These are phyloP conservation scores for Chinchilla lanigera DNA, from an alignment of 2,113 vertebrate species.

Conservation along the genomic window DNA sequence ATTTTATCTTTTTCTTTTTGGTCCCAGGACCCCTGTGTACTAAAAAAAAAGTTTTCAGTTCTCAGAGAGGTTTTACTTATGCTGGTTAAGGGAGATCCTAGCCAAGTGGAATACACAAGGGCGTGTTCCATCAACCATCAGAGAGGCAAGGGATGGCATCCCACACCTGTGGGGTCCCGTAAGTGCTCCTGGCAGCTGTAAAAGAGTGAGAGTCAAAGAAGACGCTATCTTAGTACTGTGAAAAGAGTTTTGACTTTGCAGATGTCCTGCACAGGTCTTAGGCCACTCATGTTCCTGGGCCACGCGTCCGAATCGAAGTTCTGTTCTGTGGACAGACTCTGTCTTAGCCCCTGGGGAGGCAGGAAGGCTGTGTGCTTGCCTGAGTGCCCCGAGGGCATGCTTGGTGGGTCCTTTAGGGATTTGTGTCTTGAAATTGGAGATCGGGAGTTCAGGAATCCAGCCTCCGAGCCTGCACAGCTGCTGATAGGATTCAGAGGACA, in stretches of 20 bases:
- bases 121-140: not conserved
- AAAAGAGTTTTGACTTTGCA: not conserved
- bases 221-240: not conserved
- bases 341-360: not conserved
- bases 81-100: not conserved
- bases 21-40: not conserved
- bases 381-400: not conserved
- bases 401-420: no score
- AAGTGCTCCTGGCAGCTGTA: not conserved
- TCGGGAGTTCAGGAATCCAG: not conserved
- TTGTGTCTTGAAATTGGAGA: not conserved
- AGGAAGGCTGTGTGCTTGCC: not conserved
- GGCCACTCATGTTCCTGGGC: not conserved
- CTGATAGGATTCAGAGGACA: not conserved
- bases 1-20: not conserved
- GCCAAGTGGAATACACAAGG: not conserved
- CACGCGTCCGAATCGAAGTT: not conserved
- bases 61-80: not conserved
- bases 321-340: not conserved
- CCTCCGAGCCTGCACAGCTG: rapidly evolving
- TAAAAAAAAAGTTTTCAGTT: not conserved
- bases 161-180: not conserved
- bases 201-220: not conserved
- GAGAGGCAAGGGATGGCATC: not conserved
- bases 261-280: not conserved